Base-by-base conservation (phyloP, 92 coral and sea anemone genomes). In the Parazoanthus darwini region DNA sequence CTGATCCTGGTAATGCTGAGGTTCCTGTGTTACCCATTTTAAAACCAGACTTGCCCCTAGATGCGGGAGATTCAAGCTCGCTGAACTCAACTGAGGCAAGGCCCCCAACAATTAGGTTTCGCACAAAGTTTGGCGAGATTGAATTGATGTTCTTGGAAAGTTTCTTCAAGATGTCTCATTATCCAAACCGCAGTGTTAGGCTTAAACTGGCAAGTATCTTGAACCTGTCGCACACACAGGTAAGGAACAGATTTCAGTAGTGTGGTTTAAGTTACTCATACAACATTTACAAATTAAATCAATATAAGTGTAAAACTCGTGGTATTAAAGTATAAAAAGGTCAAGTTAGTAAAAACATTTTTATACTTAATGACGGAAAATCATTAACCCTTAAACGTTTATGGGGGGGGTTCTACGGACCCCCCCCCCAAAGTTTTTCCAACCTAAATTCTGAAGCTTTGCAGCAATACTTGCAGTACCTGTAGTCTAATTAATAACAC, bases 151-250 rank as follows among this genome's bases (percentile, higher is more conserved):
- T 76, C 80, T 76, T 76, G 80, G 80, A 76, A 20, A 76, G 80
- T 76, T 76, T 76, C 51, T 76, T 76, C 46, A 76, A 20, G 80
- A 76, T 8, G 26, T 42, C 23, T 39, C 80, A 76, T 6, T 76
- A 76, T 76, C 80, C 51, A 76, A 8, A 42, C 42, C 80, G 29
- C 23, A 5, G 25, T 76, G 80, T 76, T 36, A 38, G 33, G 80
- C 80, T 37, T 39, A 39, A 37, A 76, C 51, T 76, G 51, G 80
- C 80, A 76, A 39, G 80, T 76, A 37, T 37, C 46, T 39, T 76
- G 51, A 39, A 76, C 25, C 54, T 76, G 33, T 76, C 80, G 14
- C 80, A 76, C 80, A 76, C 54, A 76, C 80, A 76, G 80, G 80
- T 39, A 76, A 39, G 80, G 0, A 39, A 37, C 18, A 29, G 33